A percentile compares a stretch with the other conserved stretches of the same genome.
Evolutionary conservation across 1,140 invertebrate species (phyloP).

Genomic region (Camponotus vicinus): DNA sequence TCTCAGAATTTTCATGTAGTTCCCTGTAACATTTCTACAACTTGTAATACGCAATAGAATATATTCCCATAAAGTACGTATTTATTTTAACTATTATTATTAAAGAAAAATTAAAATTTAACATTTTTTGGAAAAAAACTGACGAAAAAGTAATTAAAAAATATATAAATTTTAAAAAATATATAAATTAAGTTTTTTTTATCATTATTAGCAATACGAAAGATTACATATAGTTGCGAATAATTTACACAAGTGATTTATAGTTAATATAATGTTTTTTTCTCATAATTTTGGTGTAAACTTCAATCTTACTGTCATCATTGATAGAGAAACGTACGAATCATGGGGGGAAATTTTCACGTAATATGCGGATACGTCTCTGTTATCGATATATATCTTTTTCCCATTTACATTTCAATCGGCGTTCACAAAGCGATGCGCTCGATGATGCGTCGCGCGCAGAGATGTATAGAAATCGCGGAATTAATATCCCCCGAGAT

Average conservation of each 20-base stretch:
- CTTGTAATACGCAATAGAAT: background rate
- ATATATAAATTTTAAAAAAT: background rate
- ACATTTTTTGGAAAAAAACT: background rate
- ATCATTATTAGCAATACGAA: background rate
- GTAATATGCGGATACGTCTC: slow-evolving; percentile 4
- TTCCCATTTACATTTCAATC: slow-evolving; percentile 59
- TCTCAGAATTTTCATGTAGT: slow-evolving; percentile 12
- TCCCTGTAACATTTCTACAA: background rate
- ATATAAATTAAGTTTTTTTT: background rate
- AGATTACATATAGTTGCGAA: background rate
- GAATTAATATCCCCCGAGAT: slow-evolving; percentile 55
- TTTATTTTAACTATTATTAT: background rate
- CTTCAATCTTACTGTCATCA: background rate
- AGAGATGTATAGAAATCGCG: slow-evolving; percentile 43
- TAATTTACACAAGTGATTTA: background rate
- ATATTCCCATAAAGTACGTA: background rate
- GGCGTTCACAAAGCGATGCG: slow-evolving; percentile 43
- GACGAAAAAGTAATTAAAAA: background rate
- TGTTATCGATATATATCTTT: slow-evolving; percentile 51
- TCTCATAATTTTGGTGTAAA: background rate
- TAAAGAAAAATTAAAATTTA: background rate
- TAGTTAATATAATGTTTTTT: background rate
- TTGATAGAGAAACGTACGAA: slow-evolving; percentile 7
- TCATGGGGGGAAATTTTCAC: background rate
- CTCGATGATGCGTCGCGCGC: slow-evolving; percentile 31